Base-by-base conservation (phyloP, 2,888 invertebrate species). In the Callosobruchus maculatus region DNA sequence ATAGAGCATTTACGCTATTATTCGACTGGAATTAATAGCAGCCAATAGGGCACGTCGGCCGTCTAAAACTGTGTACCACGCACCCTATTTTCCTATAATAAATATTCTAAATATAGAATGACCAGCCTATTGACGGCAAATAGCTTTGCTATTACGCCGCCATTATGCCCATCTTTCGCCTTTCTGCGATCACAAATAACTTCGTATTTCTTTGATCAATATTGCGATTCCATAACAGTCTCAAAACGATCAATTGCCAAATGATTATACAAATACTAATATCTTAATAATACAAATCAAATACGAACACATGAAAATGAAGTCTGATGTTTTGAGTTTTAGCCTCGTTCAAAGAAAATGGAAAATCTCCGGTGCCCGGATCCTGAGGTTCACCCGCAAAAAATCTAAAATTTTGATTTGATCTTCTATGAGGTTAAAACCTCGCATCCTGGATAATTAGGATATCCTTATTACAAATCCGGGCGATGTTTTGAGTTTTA, bases 141-240 rank as follows among this genome's bases (percentile, higher is more conserved):
- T 77, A 75, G 80, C 79, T 82, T 82, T 81, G 80, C 80, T 81
- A 81, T 81, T 82, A 82, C 80, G 79, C 77, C 9, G 49, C 78
- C 79, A 79, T 80, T 82, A 82, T 82, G 78, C 77, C 81, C 78
- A 78, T 80, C 78, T 81, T 81, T 82, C 80, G 80, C 80, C 80
- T 82, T 83, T 49, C 49, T 18, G 4, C 49, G 49, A 49, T 49
- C 49, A 49, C 81, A 82, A 83, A 83, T 83, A 82, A 81, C 83
- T 82, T 83, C 82, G 81, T 83, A 83, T 82, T 83, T 80, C 78
- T 74, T 70, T 75, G 79, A 74, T 1, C 4, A 49, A 49, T 49
- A 49, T 49, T 49, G 49, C 13, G 49, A 49, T 49, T 18, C 13
- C 49, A 49, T 49, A 49, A n/a, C n/a, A n/a, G n/a, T n/a, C n/a